phyloP scores from a whole-genome alignment of 2,797 vertebrate species.

The Enteromius anoplus region DNA sequence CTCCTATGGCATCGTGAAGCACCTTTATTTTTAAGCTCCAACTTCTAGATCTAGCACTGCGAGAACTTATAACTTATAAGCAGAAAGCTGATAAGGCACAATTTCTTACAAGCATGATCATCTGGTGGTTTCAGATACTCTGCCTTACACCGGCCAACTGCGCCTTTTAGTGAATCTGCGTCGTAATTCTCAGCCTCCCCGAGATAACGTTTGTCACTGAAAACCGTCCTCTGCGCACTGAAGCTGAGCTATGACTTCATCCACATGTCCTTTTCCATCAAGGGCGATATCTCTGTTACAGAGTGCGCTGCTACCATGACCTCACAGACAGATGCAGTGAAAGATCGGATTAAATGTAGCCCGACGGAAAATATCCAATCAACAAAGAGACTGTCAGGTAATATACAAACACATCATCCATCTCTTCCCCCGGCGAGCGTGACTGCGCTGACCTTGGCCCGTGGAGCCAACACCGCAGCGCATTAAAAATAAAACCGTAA shows the following conservation, averaged over 20 bases:
- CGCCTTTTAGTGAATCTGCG: background rate
- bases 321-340: constrained; percentile 28
- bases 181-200: constrained; percentile 23
- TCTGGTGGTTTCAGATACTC: constrained; percentile 2
- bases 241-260: constrained; percentile 31
- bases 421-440: constrained; percentile 28
- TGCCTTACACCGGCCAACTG: background rate
- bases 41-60: background rate
- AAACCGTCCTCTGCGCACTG: background rate
- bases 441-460: constrained; percentile 46
- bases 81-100: constrained; percentile 6
- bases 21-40: background rate
- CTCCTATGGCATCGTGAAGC: background rate
- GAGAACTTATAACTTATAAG: background rate
- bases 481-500: constrained; percentile 60
- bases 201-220: constrained; percentile 17
- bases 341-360: constrained; percentile 42
- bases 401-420: constrained; percentile 50
- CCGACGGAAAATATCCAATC: constrained; percentile 52
- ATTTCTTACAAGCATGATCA: constrained; percentile 4
- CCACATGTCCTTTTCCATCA: constrained; percentile 44
- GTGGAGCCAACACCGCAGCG: constrained; percentile 46
- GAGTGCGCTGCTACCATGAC: constrained; percentile 9
- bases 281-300: constrained; percentile 31
- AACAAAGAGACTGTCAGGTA: constrained; percentile 49